Evolutionary conservation across 2,888 invertebrate species (phyloP).

Genomic region (Lucinisca nassula): DNA sequence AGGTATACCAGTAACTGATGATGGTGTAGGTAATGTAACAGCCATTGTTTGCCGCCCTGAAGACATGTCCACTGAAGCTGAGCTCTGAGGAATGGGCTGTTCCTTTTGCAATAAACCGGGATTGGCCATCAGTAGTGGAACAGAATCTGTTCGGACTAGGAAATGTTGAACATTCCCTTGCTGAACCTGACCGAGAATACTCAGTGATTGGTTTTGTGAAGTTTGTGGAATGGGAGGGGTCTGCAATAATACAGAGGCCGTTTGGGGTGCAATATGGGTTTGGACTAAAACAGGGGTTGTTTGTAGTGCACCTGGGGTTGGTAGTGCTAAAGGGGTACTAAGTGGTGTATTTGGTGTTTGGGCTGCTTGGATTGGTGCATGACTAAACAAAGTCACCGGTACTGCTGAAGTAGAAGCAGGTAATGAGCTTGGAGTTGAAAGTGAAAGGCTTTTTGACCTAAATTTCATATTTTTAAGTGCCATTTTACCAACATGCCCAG

Average conservation of each 20-base stretch:
- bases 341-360: not conserved
- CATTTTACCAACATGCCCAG: conserved; percentile 54
- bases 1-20: not conserved
- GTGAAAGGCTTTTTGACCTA: conserved; percentile 46
- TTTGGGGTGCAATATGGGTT: not conserved
- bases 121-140: not conserved
- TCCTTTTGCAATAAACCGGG: not conserved
- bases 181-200: not conserved
- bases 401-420: not conserved
- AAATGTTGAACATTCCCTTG: not conserved
- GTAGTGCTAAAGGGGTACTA: not conserved
- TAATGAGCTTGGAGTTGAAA: not conserved
- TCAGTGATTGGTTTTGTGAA: not conserved
- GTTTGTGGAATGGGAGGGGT: not conserved
- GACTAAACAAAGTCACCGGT: not conserved
- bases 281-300: not conserved
- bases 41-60: too few species aligned
- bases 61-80: not conserved
- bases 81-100: not conserved
- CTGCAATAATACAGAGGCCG: not conserved
- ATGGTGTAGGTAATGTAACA: not conserved
- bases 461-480: conserved; percentile 59
- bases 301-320: not conserved
- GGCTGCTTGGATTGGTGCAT: not conserved
- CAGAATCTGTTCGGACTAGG: not conserved